Base-by-base conservation (phyloP, 2,113 vertebrate genomes). In the Corapipo altera region DNA sequence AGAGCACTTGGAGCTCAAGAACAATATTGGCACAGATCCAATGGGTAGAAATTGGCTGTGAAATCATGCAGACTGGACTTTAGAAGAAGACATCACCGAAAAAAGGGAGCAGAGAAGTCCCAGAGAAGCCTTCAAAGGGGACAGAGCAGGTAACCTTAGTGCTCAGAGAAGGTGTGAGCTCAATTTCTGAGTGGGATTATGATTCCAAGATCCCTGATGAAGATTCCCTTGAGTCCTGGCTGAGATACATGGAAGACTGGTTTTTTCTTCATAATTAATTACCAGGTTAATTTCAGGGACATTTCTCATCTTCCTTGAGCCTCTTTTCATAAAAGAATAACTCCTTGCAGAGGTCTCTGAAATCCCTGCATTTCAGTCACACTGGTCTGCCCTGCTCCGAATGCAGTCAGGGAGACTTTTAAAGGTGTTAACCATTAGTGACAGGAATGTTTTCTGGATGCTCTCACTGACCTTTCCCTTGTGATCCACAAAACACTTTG, bases 401-500 rank as follows among this genome's bases (percentile, higher is more conserved):
- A 57, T 6, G 55, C 16, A 59, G 39, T 48, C 44, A 69, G 37
- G 0, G 1, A 91, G 61, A 54, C 16, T 81, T 91, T 48, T 26
- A 69, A 71, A 87, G 88, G 35, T 86, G 83, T 96, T 96, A 97
- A 91, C 92, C 69, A 97, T 96, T 95, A 93, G 39, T 57, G 70
- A 72, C 39, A 83, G 79, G 43, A 90, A 90, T 72, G 61, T 27
- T 54, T 92, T 89, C 76, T 81, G 79, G 55, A 69, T 87, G 70
- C n/a, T 94, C 88, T 74, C 51, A 22, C 46, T 89, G 88, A 94
- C 92, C 96, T 70, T 95, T 95, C 65, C 79, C 96, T 94, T 84
- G 92, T 96, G 90, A 94, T 67, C 85, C 51, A 52, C 66, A 86
- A 83, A 93, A 51, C 3, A 30, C 93, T 69, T 41, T 7, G 88